Conservation (phyloP, 2,113 vertebrate species). For the Leptobrachium ailaonicum region DNA sequence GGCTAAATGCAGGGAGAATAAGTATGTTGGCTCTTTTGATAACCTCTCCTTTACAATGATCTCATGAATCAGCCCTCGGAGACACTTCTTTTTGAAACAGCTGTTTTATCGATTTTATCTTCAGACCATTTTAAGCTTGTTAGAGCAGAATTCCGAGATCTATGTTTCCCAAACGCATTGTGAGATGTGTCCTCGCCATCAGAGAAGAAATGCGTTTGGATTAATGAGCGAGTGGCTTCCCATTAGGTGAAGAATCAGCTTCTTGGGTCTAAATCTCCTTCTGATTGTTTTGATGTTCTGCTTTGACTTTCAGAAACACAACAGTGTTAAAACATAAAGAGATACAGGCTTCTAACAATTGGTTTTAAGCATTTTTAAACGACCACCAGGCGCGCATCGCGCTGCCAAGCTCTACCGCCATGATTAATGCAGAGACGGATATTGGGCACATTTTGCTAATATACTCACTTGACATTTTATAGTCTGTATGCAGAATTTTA, state of each 20-base stretch:
- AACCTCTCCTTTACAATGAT: neutral
- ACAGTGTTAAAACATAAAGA: too few species aligned
- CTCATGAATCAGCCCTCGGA: neutral
- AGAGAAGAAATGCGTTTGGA: neutral
- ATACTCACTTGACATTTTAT: too few species aligned
- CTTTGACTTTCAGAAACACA: too few species aligned
- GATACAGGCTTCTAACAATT: too few species aligned
- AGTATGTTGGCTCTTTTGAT: neutral
- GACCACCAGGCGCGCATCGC: too few species aligned
- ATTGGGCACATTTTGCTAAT: too few species aligned
- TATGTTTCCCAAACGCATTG: slow-evolving; percentile 20
- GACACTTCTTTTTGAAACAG: slow-evolving; percentile 21
- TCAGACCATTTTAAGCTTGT: neutral
- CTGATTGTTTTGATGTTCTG: too few species aligned
- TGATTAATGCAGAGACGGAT: too few species aligned
- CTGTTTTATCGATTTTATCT: slow-evolving; percentile 27
- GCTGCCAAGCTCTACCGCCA: too few species aligned
- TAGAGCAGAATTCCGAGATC: neutral
- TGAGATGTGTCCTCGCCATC: neutral
- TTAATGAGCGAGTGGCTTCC: slow-evolving; percentile 1
- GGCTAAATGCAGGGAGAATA: neutral
- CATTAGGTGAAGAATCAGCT: neutral
- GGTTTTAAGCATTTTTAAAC: too few species aligned
- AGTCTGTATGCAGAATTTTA: too few species aligned
- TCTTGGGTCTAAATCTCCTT: too few species aligned